Evolutionary conservation across 2,113 vertebrate species (phyloP), one percentile per base, ranked within the genome.

Genomic region (Craseonycteris thonglongyai): DNA sequence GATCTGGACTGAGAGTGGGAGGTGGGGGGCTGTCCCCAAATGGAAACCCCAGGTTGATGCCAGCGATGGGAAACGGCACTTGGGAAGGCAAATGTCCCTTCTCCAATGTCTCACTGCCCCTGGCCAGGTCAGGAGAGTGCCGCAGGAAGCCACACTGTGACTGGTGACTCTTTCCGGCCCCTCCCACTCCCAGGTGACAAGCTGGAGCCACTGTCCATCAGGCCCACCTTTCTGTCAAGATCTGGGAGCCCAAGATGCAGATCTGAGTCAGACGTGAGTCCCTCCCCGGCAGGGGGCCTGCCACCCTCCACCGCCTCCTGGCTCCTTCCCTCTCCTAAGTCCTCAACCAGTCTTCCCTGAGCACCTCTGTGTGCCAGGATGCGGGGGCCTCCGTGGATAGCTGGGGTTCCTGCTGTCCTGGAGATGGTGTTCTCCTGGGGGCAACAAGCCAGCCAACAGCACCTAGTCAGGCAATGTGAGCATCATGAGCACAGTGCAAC

Each of bases 241-340:
- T 94, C 98, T 42, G 96, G 98, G 82, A 98, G 98, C 98, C 98
- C 98, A 95, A 98, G 98, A 96, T 99, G 98, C 98, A 97, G 98
- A 97, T 98, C 98, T 98, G 99, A 99, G 93, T 98, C 99, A 71
- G 98, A 99, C 97, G 99, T 99, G 97, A 98, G 98, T 98, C 15
- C 15, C 19, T 30, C 8, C 6, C 4, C 8, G 0, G 6, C 6
- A 0, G 28, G 7, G 0, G 63, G 42, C 26, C 12, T 0, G 1
- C 7, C 14, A 8, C 6, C 26, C 8, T 2, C 42, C 15, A 9
- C n/a, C 15, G 5, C 63, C 13, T 7, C 24, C 19, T 18, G 4
- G 5, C 9, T 6, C 51, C 54, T 26, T 5, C 10, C 30, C 13
- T 30, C 7, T 42, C 1, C 0, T 18, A 0, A 9, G 11, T 21